phyloP scores from a whole-genome alignment of 2,113 vertebrate species.

The Pao palembangensis region DNA sequence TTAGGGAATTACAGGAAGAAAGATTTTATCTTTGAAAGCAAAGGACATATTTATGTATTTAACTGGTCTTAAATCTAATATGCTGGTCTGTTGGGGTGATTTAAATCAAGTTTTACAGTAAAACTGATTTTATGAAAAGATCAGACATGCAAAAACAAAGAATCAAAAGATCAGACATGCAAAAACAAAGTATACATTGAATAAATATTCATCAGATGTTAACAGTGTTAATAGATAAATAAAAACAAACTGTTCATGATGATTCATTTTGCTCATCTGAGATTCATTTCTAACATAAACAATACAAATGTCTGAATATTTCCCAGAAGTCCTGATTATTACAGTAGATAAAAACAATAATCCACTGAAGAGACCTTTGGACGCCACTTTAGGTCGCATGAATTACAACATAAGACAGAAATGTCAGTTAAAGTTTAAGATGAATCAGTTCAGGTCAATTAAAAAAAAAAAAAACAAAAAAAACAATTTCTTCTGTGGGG shows the following conservation, averaged over 20 bases:
- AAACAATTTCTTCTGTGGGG: too few species aligned
- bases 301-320: background rate
- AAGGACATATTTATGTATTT: background rate
- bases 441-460: background rate
- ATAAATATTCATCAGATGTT: background rate
- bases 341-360: background rate
- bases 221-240: background rate
- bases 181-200: background rate
- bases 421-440: constrained; percentile 1
- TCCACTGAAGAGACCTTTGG: background rate
- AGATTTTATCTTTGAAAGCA: background rate
- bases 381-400: background rate
- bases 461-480: too few species aligned
- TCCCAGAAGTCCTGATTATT: background rate
- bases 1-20: background rate
- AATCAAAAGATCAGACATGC: background rate
- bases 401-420: background rate
- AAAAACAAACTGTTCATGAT: too few species aligned
- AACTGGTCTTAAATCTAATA: too few species aligned
- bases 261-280: background rate
- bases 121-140: background rate
- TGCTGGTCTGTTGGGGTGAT: too few species aligned
- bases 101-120: background rate
- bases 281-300: background rate
- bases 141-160: background rate